phyloP scores from a whole-genome alignment of 2,113 vertebrate genomes.

The Notarius quadriscutis region DNA sequence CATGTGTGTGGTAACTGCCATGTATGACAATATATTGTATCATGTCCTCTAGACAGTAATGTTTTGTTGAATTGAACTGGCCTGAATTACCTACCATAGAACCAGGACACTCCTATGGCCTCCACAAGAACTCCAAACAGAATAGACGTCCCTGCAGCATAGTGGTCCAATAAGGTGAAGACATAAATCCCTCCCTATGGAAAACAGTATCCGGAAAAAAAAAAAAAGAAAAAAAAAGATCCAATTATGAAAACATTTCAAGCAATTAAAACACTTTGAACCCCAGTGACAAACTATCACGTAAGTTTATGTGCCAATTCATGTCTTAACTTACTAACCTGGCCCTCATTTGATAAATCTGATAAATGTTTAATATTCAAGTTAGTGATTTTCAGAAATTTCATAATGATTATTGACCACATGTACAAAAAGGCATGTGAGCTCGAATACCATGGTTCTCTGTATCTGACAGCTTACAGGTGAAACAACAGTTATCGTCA shows the following conservation, averaged over 20 bases:
- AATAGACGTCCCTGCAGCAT: conserved; percentile 95
- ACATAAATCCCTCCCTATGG: conserved; percentile 93
- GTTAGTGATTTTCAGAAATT: not conserved
- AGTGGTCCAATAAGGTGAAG: conserved; percentile 91
- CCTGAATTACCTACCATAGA: conserved; percentile 84
- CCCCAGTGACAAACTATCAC: not conserved
- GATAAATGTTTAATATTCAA: not conserved
- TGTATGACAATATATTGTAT: not conserved
- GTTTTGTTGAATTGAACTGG: not conserved
- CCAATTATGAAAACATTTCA: not conserved
- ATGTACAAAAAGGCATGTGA: not conserved
- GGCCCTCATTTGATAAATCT: not conserved
- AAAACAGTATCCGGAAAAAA: conserved; percentile 14
- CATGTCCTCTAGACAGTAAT: not conserved
- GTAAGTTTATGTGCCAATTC: not conserved
- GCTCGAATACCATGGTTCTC: not conserved
- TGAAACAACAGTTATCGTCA: not conserved
- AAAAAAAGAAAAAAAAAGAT: not conserved
- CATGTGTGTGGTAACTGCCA: not conserved
- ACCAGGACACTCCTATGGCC: conserved; percentile 97
- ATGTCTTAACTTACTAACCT: not conserved
- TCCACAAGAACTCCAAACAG: conserved; percentile 94
- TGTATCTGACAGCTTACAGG: not conserved
- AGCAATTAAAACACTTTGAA: not conserved
- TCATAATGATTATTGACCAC: not conserved